A percentile compares a stretch with the other conserved stretches of the same genome.
phyloP scores from a whole-genome alignment of 2,113 vertebrate genomes.

The Pelmatolapia mariae region DNA sequence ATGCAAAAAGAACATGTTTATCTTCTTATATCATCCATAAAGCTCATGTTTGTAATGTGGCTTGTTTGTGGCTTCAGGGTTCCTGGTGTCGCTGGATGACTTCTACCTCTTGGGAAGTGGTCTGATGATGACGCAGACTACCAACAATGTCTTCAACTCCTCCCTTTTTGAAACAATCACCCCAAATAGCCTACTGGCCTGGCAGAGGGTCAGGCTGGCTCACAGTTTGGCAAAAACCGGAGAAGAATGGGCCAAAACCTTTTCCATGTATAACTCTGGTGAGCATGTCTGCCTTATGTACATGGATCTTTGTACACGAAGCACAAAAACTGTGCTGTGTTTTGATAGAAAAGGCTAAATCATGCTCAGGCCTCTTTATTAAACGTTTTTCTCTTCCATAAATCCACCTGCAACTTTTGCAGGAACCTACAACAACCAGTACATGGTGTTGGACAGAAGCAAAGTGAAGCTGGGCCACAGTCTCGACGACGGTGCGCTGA shows the following conservation, averaged over 20 bases:
- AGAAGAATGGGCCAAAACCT: conserved; percentile 80
- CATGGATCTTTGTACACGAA: not conserved
- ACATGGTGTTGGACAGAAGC: conserved; percentile 81
- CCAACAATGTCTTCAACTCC: conserved; percentile 81
- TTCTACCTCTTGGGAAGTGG: conserved; percentile 88
- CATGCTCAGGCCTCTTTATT: not conserved
- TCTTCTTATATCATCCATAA: not conserved
- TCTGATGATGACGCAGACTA: conserved; percentile 88
- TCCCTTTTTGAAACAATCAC: conserved; percentile 72
- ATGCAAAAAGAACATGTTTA: not conserved
- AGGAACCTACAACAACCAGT: conserved; percentile 87
- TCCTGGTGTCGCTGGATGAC: conserved; percentile 87
- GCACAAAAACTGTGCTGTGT: not conserved
- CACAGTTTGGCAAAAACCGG: conserved; percentile 81
- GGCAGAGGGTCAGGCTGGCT: conserved; percentile 90
- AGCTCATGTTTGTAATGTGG: not conserved
- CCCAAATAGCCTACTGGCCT: conserved; percentile 80
- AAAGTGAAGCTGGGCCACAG: conserved; percentile 73
- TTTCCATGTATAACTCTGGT: conserved; percentile 85
- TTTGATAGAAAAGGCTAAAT: not conserved
- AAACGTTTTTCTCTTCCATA: not conserved
- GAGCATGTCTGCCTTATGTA: conserved; percentile 13
- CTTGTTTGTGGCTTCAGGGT: conserved; percentile 72
- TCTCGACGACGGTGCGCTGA: conserved; percentile 77
- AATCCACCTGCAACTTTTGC: not conserved